Conservation (phyloP, 2,797 vertebrate species). For the Tympanoctomys barrerae region DNA sequence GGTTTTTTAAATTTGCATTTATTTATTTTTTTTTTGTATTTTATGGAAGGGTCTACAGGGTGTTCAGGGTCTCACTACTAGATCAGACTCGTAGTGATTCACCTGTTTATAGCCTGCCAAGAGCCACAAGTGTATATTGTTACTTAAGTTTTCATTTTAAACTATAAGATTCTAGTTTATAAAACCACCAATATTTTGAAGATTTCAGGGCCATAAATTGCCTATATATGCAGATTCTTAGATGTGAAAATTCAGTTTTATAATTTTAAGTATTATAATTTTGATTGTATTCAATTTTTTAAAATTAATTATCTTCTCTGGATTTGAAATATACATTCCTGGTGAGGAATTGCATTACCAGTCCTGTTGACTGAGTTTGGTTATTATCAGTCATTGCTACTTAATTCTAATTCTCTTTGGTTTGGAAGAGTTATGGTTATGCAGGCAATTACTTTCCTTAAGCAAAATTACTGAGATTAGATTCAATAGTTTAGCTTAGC, state of each 20-base stretch:
- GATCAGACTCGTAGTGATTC: too few relatives aligned
- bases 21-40: too few relatives aligned
- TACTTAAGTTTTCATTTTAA: background rate
- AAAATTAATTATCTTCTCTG: background rate
- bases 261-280: constrained; percentile 7
- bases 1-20: too few relatives aligned
- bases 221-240: background rate
- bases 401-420: background rate
- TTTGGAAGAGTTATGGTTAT: background rate
- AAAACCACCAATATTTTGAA: background rate
- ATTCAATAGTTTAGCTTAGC: background rate
- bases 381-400: background rate
- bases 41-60: too few relatives aligned
- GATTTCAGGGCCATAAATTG: background rate
- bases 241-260: background rate
- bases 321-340: background rate
- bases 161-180: background rate
- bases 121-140: background rate
- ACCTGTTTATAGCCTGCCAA: background rate
- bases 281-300: constrained; percentile 33
- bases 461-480: background rate
- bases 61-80: too few relatives aligned
- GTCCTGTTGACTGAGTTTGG: background rate
- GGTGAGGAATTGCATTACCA: background rate
- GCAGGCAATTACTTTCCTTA: background rate